Conservation (phyloP, 2,797 vertebrate species). For the Enteromius trimaculatus region DNA sequence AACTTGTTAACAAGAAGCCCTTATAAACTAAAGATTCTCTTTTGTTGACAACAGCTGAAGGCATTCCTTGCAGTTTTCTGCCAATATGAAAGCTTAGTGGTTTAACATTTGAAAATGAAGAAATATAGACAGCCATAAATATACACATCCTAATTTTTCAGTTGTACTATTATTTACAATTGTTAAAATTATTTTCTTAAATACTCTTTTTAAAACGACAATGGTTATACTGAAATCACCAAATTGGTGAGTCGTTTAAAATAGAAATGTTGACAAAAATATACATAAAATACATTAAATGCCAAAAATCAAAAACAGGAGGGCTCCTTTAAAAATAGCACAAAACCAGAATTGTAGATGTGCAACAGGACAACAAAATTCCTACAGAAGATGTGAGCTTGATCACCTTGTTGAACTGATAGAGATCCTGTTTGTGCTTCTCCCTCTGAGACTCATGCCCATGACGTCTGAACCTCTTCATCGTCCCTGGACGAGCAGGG, state of each 20-base stretch:
- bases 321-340: not conserved
- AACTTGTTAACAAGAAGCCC: not conserved
- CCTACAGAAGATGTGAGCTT: not conserved
- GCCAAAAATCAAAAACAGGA: not conserved
- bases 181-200: not conserved
- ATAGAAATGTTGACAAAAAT: not conserved
- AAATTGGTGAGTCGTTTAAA: not conserved
- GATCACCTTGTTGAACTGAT: constrained; percentile 94
- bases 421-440: constrained; percentile 92
- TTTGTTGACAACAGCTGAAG: not conserved
- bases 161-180: not conserved
- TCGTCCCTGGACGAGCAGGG: constrained; percentile 73
- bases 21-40: not conserved
- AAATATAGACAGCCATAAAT: not conserved
- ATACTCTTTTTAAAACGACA: not conserved
- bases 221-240: not conserved
- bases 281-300: not conserved
- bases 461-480: constrained; percentile 94
- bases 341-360: not conserved
- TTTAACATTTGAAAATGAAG: not conserved
- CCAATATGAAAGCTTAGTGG: not conserved
- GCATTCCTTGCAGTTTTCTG: not conserved
- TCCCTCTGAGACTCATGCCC: constrained; percentile 92
- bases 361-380: not conserved
- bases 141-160: not conserved